A percentile compares a stretch with the other conserved stretches of the same genome.
Conservation (phyloP, 2,113 vertebrate genomes). For the Cyrtonyx montezumae region DNA sequence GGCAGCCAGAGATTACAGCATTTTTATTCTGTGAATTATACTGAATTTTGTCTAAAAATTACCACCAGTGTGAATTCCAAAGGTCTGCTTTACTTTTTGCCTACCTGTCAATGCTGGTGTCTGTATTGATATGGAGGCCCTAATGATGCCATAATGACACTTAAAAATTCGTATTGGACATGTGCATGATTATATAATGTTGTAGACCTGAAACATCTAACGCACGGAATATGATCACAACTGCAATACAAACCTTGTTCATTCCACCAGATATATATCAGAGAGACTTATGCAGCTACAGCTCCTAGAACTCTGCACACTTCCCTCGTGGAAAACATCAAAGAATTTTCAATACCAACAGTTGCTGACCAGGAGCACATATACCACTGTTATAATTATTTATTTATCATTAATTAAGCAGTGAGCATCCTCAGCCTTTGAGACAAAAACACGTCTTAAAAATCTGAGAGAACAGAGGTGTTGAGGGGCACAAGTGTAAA, state of each 20-base stretch:
- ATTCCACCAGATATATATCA: background rate
- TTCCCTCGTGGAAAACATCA: conserved; percentile 16
- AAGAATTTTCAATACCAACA: conserved; percentile 41
- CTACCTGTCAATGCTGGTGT: background rate
- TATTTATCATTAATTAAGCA: conserved; percentile 29
- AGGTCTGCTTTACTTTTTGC: background rate
- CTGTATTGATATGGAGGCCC: background rate
- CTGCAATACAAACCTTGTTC: background rate
- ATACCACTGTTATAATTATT: background rate
- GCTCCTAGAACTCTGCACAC: background rate
- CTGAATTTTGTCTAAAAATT: background rate
- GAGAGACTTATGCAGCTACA: background rate
- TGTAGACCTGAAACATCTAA: background rate
- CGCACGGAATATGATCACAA: background rate
- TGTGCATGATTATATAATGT: background rate
- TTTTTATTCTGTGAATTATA: background rate
- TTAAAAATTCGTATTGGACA: background rate
- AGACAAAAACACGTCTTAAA: background rate
- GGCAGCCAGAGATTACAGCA: background rate
- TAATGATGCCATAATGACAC: background rate
- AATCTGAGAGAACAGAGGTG: background rate
- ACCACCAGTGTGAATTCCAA: background rate
- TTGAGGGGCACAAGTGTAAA: background rate
- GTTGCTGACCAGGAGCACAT: conserved; percentile 29
- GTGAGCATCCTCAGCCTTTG: background rate